Base-by-base conservation (phyloP, 2,797 vertebrate genomes). In the Sus cebifrons region DNA sequence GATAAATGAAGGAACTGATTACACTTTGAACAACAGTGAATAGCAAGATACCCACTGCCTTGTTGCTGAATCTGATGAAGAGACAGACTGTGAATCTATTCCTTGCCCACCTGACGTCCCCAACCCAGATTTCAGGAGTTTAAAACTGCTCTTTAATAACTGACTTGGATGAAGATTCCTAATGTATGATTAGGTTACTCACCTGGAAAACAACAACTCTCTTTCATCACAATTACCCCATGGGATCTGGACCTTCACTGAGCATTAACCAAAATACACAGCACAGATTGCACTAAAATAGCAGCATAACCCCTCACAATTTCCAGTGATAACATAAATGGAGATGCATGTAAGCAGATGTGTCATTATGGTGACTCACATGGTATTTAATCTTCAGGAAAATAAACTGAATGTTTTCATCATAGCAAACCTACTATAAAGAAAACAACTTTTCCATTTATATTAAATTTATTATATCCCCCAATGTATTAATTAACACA, bases 221-320 rank as follows among this genome's bases (percentile, higher is more conserved):
- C 95, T 98, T 98, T 97, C 95, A 98, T 98, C 93, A 98, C 92
- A 97, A 40, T 40, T 81, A 9, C 79, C 94, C 78, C 89, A 87
- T 27, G 93, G 96, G 95, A 96, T 85, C 73, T 87, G 94, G 49
- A 81, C 89, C 86, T 95, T 94, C 75, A 88, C 77, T 91, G 73
- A 97, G 81, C 73, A 73, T 92, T 94, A 96, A 93, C 56, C 64
- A 95, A 96, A 90, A 67, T 67, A 96, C 84, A 96, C 52, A 78
- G 40, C 73, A 91, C n/a, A 16, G 23, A 82, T 73, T 85, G 75
- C 44, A 56, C 84, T 79, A 95, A 96, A 97, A 96, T 92, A 97
- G 96, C 74, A 89, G 29, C 27, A 44, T 94, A 91, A 93, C 29
- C n/a, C 32, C 27, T 70, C 32, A 54, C 29, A 70, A 85, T 87